Conservation (phyloP, 1,140 invertebrate species). For the Cotesia vestalis region DNA sequence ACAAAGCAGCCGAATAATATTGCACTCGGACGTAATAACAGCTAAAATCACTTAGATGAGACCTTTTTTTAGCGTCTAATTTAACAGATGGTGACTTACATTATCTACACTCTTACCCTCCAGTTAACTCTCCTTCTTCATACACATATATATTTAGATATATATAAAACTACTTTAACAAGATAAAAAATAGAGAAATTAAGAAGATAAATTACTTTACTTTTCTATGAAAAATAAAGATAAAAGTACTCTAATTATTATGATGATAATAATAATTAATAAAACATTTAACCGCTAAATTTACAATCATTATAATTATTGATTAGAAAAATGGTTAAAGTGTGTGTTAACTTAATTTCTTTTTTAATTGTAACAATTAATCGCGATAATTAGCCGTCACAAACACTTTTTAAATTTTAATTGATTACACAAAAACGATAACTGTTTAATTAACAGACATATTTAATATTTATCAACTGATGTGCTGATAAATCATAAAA, state of each 20-base stretch:
- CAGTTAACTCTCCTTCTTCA: conserved; percentile 8
- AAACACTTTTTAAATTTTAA: no score
- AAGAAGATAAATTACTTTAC: not conserved
- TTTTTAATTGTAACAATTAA: no score
- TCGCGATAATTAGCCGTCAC: no score
- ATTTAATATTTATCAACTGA: not conserved
- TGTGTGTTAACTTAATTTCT: not conserved
- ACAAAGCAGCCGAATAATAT: conserved; percentile 43
- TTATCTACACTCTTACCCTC: conserved; percentile 20
- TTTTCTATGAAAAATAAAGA: not conserved
- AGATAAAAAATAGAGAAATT: conserved; percentile 15
- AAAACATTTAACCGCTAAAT: not conserved
- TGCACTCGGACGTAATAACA: conserved; percentile 47
- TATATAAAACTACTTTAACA: conserved; percentile 39
- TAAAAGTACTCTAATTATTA: no score
- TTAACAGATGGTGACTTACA: conserved; percentile 22
- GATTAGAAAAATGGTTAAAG: conserved; percentile 38
- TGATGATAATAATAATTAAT: not conserved
- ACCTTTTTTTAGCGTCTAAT: conserved; percentile 31
- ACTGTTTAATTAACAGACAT: no score
- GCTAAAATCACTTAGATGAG: conserved; percentile 27
- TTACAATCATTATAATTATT: conserved; percentile 17
- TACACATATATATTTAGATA: conserved; percentile 21
- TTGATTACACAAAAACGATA: no score
- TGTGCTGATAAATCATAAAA: conserved; percentile 3